Evolutionary conservation across 2,113 vertebrate genomes (phyloP), one percentile per base, ranked within the genome.

Genomic region (Cheirogaleus medius): DNA sequence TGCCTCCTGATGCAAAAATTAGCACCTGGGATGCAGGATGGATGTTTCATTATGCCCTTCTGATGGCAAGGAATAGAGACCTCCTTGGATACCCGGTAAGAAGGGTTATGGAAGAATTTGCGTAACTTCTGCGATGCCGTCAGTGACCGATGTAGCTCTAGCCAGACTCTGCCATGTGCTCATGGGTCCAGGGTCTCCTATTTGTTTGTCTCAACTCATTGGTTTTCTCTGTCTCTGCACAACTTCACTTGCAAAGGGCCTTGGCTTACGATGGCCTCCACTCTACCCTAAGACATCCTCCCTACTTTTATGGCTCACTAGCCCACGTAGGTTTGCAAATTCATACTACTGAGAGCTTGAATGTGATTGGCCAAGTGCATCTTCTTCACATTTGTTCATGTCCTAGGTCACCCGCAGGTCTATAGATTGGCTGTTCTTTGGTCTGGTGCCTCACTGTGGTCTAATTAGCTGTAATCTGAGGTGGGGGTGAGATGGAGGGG

Each of bases 61-160:
- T 64, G 49, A 25, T 49, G 58, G 37, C 32, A 77, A 85, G 17
- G 68, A 44, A 64, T 39, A 78, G 66, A 83, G 60, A 42, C n/a
- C 60, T 44, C 20, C 4, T 56, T 74, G 68, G 39, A 63, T 20
- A 44, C 13, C 13, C 83, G 52, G 14, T 56, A 42, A 27, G 23
- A 42, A 69, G 39, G 68, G 42, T 66, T 29, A 11, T 18, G 3
- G 13, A 17, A 60, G 47, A 94, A 49, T 29, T 9, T 37, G 58
- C 7, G 25, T 20, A n/a, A 85, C 2, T 6, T n/a, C 32, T 34
- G n/a, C 12, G 9, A 18, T 1, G 4, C 1, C 2, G 2, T 54
- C 32, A 6, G 49, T 29, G 56, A 25, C 2, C 3, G 13, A 0
- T 0, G 7, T 34, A 87, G 54, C 49, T 8, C 1, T n/a, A 29